phyloP scores from a whole-genome alignment of 2,797 vertebrate species.

The Pempheris klunzingeri region DNA sequence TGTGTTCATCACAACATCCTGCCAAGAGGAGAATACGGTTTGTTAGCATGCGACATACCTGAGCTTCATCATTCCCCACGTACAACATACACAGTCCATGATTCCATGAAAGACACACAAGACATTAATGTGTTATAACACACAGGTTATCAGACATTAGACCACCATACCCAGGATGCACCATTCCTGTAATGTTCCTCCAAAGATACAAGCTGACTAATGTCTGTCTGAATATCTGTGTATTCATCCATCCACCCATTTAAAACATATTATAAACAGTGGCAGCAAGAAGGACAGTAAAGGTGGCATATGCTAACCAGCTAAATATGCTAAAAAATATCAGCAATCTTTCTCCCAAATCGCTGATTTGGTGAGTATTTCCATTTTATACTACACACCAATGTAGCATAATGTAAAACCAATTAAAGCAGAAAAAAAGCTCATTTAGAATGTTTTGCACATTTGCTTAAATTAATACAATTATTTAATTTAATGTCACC shows the following conservation, averaged over 20 bases:
- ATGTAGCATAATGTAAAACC: no score
- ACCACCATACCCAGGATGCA: background rate
- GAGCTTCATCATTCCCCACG: background rate
- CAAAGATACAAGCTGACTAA: background rate
- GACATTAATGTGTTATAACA: no score
- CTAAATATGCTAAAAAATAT: no score
- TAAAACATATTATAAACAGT: background rate
- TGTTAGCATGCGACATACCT: constrained; percentile 7
- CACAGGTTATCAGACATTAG: no score
- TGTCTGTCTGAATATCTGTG: background rate
- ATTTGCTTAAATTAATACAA: no score
- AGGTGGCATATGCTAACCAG: no score
- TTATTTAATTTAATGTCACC: no score
- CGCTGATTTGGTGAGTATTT: background rate
- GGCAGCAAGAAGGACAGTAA: no score
- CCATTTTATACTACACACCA: background rate
- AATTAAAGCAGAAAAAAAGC: background rate
- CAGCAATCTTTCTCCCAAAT: no score
- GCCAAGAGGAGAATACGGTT: background rate
- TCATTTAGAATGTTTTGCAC: background rate
- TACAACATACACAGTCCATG: background rate
- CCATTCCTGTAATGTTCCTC: background rate
- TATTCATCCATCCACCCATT: background rate
- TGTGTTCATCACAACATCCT: constrained; percentile 26
- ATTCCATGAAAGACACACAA: background rate